phyloP scores from a whole-genome alignment of 2,797 vertebrate species.

The Brachyrhaphis roseni region DNA sequence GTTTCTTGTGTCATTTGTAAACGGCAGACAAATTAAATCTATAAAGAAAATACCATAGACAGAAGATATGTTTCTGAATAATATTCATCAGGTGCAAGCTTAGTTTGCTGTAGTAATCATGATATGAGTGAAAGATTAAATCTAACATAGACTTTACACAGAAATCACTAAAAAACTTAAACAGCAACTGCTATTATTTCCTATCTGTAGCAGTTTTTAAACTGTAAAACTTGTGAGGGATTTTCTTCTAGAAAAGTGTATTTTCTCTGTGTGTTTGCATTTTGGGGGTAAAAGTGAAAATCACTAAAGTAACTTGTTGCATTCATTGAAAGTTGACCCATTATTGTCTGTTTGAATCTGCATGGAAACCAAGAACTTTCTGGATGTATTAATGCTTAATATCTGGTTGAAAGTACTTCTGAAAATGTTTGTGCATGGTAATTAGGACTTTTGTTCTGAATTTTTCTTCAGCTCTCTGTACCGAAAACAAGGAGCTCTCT shows the following conservation, averaged over 20 bases:
- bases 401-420: too few species aligned
- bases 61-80: neutral
- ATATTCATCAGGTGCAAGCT: neutral
- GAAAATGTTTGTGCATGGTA: too few species aligned
- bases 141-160: neutral
- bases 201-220: neutral
- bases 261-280: neutral
- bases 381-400: neutral
- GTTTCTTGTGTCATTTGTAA: neutral
- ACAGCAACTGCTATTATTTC: neutral
- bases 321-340: neutral
- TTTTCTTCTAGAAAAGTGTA: neutral
- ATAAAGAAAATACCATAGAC: neutral
- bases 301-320: neutral
- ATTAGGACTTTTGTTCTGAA: too few species aligned
- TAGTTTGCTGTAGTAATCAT: neutral
- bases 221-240: neutral
- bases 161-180: neutral
- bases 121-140: neutral
- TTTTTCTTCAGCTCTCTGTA: neutral
- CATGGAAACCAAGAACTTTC: neutral
- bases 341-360: neutral
- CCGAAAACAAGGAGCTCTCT: neutral
- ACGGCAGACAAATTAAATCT: neutral
- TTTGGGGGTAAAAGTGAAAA: neutral